Percentiles rank a stretch among this genome's conserved stretches.
phyloP scores from a whole-genome alignment of 2,797 vertebrate genomes.

The Fringilla coelebs region DNA sequence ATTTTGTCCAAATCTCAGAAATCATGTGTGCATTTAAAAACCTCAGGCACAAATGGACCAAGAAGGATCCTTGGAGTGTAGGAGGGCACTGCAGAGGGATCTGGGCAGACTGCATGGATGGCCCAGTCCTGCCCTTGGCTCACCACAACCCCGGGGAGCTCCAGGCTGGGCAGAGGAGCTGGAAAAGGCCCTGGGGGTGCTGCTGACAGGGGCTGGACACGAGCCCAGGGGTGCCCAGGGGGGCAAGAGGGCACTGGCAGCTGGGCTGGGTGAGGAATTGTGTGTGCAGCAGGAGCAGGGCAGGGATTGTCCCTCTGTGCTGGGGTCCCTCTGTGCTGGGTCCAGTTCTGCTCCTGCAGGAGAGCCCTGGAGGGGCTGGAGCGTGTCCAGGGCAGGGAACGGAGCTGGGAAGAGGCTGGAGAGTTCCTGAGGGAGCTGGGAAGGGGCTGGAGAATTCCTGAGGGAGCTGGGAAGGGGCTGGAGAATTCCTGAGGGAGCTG shows the following conservation, averaged over 20 bases:
- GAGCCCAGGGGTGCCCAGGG: neutral
- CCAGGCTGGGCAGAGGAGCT: neutral
- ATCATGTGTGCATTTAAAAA: rapidly evolving
- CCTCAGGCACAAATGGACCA: neutral
- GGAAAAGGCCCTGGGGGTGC: neutral
- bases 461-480: neutral
- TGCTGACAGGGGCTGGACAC: neutral
- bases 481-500: neutral
- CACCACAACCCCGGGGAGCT: rapidly evolving
- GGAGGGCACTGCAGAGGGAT: neutral
- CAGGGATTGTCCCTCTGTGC: too few relatives aligned
- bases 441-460: too few relatives aligned
- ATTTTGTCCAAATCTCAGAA: neutral
- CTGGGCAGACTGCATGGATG: neutral
- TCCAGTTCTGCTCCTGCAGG: too few relatives aligned
- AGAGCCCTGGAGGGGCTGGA: too few relatives aligned
- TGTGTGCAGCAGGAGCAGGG: too few relatives aligned
- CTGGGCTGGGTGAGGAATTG: too few relatives aligned
- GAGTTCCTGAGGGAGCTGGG: neutral
- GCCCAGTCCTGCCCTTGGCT: neutral
- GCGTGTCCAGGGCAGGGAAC: too few relatives aligned
- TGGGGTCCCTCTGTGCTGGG: too few relatives aligned
- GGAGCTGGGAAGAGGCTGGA: neutral
- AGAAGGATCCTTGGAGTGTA: neutral
- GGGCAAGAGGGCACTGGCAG: neutral